Base-by-base conservation (phyloP, 53 echinoderm and acorn worm species). In the Hippasteria phrygiana region DNA sequence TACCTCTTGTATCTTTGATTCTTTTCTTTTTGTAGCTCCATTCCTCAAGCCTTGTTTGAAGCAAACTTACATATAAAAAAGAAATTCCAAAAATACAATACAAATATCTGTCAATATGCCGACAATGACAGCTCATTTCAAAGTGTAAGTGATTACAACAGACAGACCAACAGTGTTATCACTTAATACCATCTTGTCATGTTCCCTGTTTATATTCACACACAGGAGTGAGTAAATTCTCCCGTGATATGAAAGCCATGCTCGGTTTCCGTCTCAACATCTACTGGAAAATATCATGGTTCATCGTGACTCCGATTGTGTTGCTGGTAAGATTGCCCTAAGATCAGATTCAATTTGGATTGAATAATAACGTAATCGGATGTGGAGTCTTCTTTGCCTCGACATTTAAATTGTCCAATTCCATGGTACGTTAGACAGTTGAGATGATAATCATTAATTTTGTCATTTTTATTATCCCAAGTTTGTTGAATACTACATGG, bases 211-310 rank as follows among this genome's bases (percentile, higher is more conserved):
- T 48, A 20, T 38, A 50, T 10, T 29, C 26, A 20, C 9, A 13
- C 70, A 16, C 79, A 95, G 95, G 95, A 84, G 83, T 91, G 31
- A 89, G 91, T 14, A 72, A 59, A 29, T 95, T 91, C 50, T 43
- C 91, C 4, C 73, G 72, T 36, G 89, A 95, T 35, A 36, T 95
- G 36, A 91, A 66, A 43, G 87, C 89, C 37, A 95, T 95, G 95
- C 55, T 95, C n/a, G 95, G 95, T 16, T 95, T 95, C 55, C 66
- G 80, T 31, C 91, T 77, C 16, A 62, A 51, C 9, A 65, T 89
- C 8, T 95, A 74, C 90, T 95, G 95, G 95, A 93, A 95, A 74
- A 73, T 78, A 0, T 88, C 89, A 47, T 95, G 95, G 95, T 91
- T 78, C 45, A 87, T 70, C 10, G 51, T 95, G 36, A 65, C 95